Conservation (phyloP, 2,888 invertebrate species). For the Chelonus formosanus region DNA sequence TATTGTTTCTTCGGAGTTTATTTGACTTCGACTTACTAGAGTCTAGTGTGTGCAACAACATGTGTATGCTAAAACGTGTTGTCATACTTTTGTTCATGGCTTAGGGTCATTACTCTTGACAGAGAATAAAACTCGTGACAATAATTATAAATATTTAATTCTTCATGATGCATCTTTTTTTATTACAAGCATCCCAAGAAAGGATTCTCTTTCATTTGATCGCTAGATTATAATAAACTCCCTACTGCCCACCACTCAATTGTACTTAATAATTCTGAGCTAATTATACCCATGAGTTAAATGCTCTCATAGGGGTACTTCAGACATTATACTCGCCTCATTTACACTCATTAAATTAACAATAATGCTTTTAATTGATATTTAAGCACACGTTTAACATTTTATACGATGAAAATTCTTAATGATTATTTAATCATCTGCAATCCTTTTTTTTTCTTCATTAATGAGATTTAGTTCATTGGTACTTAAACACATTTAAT, state of each 20-base stretch:
- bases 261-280: constrained; percentile 10
- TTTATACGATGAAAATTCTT: no score
- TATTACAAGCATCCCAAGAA: no score
- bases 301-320: constrained; percentile 11
- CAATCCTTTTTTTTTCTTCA: no score
- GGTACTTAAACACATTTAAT: no score
- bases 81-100: constrained; percentile 26
- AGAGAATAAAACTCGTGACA: constrained; percentile 20
- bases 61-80: no score
- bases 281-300: constrained; percentile 17
- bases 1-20: no score
- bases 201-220: neutral
- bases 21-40: no score
- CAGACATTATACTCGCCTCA: neutral
- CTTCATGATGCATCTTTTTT: neutral
- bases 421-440: no score
- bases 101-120: constrained; percentile 29
- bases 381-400: no score
- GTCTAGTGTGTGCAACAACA: no score
- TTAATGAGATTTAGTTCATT: no score
- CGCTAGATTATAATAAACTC: neutral
- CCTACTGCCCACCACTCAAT: constrained; percentile 1
- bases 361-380: neutral
- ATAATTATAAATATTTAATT: constrained; percentile 14
- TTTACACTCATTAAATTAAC: constrained; percentile 11